Base-by-base conservation (phyloP, 2,797 vertebrate species). In the Chelon auratus region DNA sequence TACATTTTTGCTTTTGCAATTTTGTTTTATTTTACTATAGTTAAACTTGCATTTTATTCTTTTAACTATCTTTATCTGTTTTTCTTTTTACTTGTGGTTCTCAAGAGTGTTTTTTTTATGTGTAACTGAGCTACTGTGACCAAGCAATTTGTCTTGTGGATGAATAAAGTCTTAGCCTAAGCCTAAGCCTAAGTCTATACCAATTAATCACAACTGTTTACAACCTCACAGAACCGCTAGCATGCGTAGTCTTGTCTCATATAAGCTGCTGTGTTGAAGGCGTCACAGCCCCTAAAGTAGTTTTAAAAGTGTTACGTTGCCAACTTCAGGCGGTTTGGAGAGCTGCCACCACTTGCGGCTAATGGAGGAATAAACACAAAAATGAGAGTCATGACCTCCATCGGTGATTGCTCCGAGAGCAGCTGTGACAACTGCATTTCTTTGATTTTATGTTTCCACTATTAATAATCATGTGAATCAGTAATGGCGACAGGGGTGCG, bases 391-490 rank as follows among this genome's bases (percentile, higher is more conserved):
- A 7, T 10, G 18, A 59, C 62, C 62, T 53, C 43, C 15, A 42
- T 62, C 68, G 50, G 15, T 60, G 45, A 56, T 62, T 26, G 39
- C 40, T 47, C 42, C 15, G 52, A 42, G 54, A 72, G 56, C 58
- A 42, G 36, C 59, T 26, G 37, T 50, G 72, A 83, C 70, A 65
- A n/a, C 24, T 52, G 26, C 62, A 45, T 62, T 40, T 59, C 58
- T 73, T 47, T 60, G 45, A 72, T 68, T 76, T 62, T 37, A 76
- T 52, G 39, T 74, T 74, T 82, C 61, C 39, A 30, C 39, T 39
- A 52, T 76, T 69, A 80, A 66, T 67, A 57, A 62, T 58, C 26
- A 62, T 51, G 60, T 48, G 22, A 63, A 57, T 48, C 56, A 30
- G 53, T 59, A 22, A 43, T 47, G 36, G 42, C 18, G 37, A 39